Conservation (phyloP, 2,113 vertebrate genomes). For the Mustela nigripes region DNA sequence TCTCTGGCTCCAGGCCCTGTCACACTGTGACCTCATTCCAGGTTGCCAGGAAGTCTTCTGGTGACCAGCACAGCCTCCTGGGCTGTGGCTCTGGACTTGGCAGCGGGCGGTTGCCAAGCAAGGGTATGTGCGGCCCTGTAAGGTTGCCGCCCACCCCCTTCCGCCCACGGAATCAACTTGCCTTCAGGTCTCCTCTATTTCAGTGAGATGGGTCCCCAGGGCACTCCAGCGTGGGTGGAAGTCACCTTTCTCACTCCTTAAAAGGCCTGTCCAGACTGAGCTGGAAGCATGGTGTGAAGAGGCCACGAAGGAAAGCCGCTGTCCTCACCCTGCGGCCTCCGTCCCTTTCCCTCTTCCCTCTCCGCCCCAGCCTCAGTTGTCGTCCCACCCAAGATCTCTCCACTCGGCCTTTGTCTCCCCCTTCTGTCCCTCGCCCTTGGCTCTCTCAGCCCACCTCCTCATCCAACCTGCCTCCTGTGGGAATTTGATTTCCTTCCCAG, state of each 20-base stretch:
- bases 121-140: not conserved
- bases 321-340: not conserved
- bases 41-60: not conserved
- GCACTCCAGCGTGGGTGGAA: not conserved
- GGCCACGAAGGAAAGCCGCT: not conserved
- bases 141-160: not conserved
- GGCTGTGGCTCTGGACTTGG: not conserved
- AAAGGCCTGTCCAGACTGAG: not conserved
- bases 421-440: not conserved
- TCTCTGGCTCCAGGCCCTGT: not conserved
- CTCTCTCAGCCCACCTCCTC: not conserved
- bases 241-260: not conserved
- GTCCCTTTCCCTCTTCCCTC: not conserved
- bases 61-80: not conserved
- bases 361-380: accelerated
- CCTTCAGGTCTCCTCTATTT: not conserved
- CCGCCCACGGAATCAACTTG: not conserved
- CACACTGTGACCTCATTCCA: not conserved
- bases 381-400: not conserved
- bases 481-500: not conserved
- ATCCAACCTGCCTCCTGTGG: not conserved
- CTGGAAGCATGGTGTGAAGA: not conserved
- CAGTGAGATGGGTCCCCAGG: not conserved
- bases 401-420: not conserved
- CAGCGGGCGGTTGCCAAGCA: not conserved